These are phyloP conservation scores for Pseudochirops cupreus DNA, from an alignment of 2,797 vertebrate species.

Conservation along the genomic window DNA sequence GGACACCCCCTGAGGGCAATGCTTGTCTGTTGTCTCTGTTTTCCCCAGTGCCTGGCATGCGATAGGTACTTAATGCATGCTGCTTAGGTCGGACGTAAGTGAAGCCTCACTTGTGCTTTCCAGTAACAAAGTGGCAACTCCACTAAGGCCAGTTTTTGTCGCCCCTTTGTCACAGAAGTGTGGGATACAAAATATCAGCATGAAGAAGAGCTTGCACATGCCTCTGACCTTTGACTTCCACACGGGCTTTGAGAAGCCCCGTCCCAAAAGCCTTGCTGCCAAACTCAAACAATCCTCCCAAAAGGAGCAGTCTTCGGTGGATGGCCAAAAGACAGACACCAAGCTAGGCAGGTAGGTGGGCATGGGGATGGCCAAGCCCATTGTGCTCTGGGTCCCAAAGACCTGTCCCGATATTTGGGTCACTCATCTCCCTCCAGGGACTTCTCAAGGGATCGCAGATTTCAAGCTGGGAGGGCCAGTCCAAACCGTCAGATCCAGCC, in stretches of 20 bases:
- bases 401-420: not conserved
- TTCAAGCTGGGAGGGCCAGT: not conserved
- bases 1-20: not conserved
- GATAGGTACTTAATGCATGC: not conserved
- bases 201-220: fast-evolving
- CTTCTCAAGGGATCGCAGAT: not conserved
- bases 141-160: not conserved
- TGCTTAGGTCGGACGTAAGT: not conserved
- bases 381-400: too few species aligned
- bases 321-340: fast-evolving
- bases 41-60: not conserved
- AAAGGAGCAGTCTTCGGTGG: fast-evolving
- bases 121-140: not conserved
- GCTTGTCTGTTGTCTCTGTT: not conserved
- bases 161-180: slow-evolving; percentile 8
- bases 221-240: not conserved
- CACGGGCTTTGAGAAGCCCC: slow-evolving; percentile 41
- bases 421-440: not conserved
- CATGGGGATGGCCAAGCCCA: too few species aligned
- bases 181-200: not conserved
- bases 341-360: slow-evolving; percentile 49
- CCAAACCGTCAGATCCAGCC: not conserved
- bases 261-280: not conserved
- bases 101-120: not conserved
- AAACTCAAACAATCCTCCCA: not conserved